Base-by-base conservation (phyloP, 2,888 invertebrate genomes). In the Aromia moschata region DNA sequence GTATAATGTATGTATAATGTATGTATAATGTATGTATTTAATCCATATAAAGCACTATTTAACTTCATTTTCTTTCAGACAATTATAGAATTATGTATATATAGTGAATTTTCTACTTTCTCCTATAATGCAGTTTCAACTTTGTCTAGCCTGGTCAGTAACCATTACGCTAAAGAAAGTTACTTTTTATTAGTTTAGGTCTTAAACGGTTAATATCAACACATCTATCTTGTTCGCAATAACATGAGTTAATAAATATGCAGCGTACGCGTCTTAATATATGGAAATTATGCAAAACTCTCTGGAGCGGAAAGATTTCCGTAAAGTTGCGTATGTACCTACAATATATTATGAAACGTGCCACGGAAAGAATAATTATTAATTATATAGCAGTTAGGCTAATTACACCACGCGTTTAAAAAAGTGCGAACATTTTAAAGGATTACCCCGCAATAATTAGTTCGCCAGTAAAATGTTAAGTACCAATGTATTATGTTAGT, bases 91-190 rank as follows among this genome's bases (percentile, higher is more conserved):
- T 33, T 33, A n/a, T n/a, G n/a, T n/a, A n/a, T 7, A 25, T 25
- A 25, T 3, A 25, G 25, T 7, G 7, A 7, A 5, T 25, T 25
- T 25, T 49, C 25, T 17, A 49, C 49, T 49, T 49, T 49, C 49
- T 49, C 37, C 33, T 12, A 9, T 11, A 7, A 25, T 18, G 11
- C 14, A 15, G 33, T 4, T 33, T 25, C 25, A 25, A 25, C n/a
- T n/a, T n/a, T n/a, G 25, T 7, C 25, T 3, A 25, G 7, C 25
- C 37, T 49, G 37, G 38, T 49, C 38, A 49, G 37, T 49, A 38
- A 49, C 49, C 38, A 40, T 38, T 14, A 25, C 20, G 12, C 25
- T 14, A 38, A 49, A 49, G 49, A 49, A 38, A 49, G 49, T 49
- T 20, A 45, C 37, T 49, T 49, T 38, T 49, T 25, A 25, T 25